Conservation (phyloP, 2,888 invertebrate species). For the Axea sp. region DNA sequence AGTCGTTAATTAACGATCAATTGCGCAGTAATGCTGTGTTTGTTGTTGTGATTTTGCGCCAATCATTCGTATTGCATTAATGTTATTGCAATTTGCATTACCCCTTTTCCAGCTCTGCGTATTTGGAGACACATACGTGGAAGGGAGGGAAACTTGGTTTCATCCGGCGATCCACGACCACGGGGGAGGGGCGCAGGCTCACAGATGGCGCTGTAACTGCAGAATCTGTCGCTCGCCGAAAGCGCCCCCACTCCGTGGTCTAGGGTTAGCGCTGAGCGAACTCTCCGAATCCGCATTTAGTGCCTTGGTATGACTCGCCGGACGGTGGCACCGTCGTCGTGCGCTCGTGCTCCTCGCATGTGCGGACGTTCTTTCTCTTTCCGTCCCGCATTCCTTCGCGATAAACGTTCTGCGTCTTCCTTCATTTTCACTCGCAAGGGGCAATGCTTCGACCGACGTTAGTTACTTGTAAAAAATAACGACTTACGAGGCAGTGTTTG, state of each 20-base stretch:
- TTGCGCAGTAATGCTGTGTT: too few species aligned
- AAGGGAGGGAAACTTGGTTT: constrained; percentile 30
- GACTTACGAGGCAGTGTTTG: background rate
- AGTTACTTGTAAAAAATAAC: background rate
- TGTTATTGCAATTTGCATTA: constrained; percentile 5
- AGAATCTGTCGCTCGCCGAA: constrained; percentile 44
- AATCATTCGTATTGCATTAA: too few species aligned
- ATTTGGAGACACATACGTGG: background rate
- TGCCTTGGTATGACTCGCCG: constrained; percentile 36
- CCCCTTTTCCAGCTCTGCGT: constrained; percentile 4
- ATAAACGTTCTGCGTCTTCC: background rate
- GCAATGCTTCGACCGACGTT: background rate
- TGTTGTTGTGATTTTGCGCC: too few species aligned
- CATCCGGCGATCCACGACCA: constrained; percentile 27
- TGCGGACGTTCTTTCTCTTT: constrained; percentile 13
- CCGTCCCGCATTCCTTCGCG: background rate
- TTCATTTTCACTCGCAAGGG: background rate
- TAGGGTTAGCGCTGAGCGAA: constrained; percentile 56
- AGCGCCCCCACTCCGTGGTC: constrained; percentile 29
- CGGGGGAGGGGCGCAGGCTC: constrained; percentile 44
- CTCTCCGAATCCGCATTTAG: constrained; percentile 49
- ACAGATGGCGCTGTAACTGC: constrained; percentile 47
- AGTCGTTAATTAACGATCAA: too few species aligned
- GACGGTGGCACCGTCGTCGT: constrained; percentile 15
- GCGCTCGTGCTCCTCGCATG: constrained; percentile 14